These are phyloP conservation scores for Dichetophora obliterata DNA, from an alignment of 2,888 invertebrate species.

Conservation along the genomic window DNA sequence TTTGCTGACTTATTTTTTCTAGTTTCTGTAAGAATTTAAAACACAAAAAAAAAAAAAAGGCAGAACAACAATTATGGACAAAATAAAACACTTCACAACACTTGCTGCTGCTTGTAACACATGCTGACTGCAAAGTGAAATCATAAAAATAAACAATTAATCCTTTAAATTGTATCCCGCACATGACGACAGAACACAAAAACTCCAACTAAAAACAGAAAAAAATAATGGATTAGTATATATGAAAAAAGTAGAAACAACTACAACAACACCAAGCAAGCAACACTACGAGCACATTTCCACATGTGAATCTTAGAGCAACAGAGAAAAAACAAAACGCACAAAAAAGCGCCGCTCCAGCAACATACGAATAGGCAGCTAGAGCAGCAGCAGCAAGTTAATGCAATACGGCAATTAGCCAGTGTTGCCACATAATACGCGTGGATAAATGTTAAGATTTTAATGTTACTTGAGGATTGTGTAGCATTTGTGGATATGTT, in stretches of 20 bases:
- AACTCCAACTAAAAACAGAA: not conserved
- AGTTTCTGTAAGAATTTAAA: too few relatives aligned
- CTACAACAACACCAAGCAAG: constrained; percentile 8
- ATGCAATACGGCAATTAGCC: constrained; percentile 63
- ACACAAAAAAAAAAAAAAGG: too few relatives aligned
- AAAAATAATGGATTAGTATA: constrained; percentile 24
- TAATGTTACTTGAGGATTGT: constrained; percentile 56
- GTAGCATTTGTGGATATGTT: constrained; percentile 5
- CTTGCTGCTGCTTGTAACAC: not conserved
- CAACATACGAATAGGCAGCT: not conserved
- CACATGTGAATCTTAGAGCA: not conserved
- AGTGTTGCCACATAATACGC: constrained; percentile 67
- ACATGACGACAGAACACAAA: constrained; percentile 55
- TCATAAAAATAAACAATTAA: constrained; percentile 67
- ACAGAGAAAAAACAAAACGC: not conserved
- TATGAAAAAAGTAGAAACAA: not conserved
- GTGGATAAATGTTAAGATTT: constrained; percentile 66
- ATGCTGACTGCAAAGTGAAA: constrained; percentile 50
- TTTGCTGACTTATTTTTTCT: too few relatives aligned
- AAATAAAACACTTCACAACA: not conserved
- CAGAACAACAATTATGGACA: not conserved
- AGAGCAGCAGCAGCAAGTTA: constrained; percentile 39
- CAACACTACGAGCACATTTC: not conserved
- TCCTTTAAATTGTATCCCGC: constrained; percentile 68
- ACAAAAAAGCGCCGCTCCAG: not conserved